These are phyloP conservation scores for Proisotoma minuta DNA, from an alignment of 2,888 invertebrate species.

Conservation along the genomic window DNA sequence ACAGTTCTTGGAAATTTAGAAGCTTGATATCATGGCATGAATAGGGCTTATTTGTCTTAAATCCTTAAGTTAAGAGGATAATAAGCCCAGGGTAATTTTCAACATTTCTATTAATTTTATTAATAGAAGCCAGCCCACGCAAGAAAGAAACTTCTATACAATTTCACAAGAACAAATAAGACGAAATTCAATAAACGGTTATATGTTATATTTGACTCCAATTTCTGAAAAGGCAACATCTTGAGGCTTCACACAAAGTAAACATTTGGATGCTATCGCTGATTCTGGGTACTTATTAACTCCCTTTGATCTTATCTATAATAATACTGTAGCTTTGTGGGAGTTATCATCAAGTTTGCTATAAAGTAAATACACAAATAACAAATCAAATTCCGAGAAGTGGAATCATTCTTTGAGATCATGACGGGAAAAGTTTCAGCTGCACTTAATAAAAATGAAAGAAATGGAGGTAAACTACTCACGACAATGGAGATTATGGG, in stretches of 20 bases:
- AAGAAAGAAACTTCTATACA: slow-evolving; percentile 9
- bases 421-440: too few relatives aligned
- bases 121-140: background rate
- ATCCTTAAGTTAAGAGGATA: too few relatives aligned
- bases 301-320: slow-evolving; percentile 9
- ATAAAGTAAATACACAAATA: too few relatives aligned
- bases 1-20: too few relatives aligned
- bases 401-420: too few relatives aligned
- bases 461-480: too few relatives aligned
- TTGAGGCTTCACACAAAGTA: background rate
- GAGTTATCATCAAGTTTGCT: too few relatives aligned
- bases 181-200: slow-evolving; percentile 9
- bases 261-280: background rate
- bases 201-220: background rate
- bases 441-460: too few relatives aligned
- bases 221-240: background rate
- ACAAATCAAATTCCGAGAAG: too few relatives aligned
- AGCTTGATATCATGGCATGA: too few relatives aligned
- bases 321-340: background rate
- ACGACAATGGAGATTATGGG: background rate
- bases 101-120: slow-evolving; percentile 4
- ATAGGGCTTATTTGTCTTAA: too few relatives aligned
- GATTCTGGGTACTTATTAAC: slow-evolving; percentile 4
- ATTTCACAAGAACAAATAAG: slow-evolving; percentile 10
- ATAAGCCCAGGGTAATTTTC: slow-evolving; percentile 2